phyloP scores from a whole-genome alignment of 2,113 vertebrate genomes.

The Phoxinus phoxinus region DNA sequence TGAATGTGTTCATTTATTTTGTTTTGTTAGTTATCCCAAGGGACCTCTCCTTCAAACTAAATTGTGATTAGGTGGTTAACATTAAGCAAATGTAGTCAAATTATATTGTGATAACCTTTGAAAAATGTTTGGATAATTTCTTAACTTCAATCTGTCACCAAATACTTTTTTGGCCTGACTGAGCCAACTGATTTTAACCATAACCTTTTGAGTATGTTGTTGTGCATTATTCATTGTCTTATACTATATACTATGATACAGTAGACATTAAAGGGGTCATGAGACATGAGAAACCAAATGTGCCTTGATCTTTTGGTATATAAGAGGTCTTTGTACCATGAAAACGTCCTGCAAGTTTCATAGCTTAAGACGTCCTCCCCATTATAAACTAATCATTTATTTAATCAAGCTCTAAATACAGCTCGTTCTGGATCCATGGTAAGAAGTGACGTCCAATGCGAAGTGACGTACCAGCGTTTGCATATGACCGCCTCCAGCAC shows the following conservation, averaged over 20 bases:
- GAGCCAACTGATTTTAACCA: not conserved
- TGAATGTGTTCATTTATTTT: constrained; percentile 1
- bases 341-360: too few relatives aligned
- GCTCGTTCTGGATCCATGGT: too few relatives aligned
- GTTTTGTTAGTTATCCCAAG: constrained; percentile 9
- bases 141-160: not conserved
- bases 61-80: not conserved
- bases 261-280: too few relatives aligned
- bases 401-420: too few relatives aligned
- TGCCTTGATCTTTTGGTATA: too few relatives aligned
- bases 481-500: too few relatives aligned
- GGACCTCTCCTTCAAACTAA: not conserved
- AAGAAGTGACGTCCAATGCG: too few relatives aligned
- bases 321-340: too few relatives aligned
- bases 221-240: not conserved
- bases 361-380: too few relatives aligned
- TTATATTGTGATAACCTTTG: not conserved
- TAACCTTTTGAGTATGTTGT: not conserved
- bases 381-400: too few relatives aligned
- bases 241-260: not conserved
- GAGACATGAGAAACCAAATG: too few relatives aligned
- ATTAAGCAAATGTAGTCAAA: not conserved
- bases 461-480: too few relatives aligned
- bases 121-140: not conserved
- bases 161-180: not conserved